Conservation (phyloP, 2,888 invertebrate species). For the Coleophora flavipennella region DNA sequence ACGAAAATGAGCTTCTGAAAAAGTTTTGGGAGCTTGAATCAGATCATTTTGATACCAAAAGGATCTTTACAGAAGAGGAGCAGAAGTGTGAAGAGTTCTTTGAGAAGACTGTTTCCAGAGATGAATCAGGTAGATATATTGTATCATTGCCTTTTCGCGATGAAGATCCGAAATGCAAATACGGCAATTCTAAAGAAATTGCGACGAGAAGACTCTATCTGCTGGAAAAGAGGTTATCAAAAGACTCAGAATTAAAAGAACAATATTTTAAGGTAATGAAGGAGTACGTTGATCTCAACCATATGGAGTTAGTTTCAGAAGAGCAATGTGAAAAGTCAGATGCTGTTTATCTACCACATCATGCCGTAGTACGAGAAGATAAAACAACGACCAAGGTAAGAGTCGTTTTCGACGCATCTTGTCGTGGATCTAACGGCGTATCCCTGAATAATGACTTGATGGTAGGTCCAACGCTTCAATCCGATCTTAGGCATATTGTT, state of each 20-base stretch:
- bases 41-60: no score
- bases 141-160: conserved; percentile 4
- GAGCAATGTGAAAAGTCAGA: conserved; percentile 4
- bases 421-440: neutral
- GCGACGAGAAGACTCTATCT: conserved; percentile 12
- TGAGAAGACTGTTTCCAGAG: no score
- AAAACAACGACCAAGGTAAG: no score
- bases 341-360: conserved; percentile 21
- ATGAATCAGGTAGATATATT: no score
- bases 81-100: no score
- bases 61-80: no score
- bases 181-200: no score
- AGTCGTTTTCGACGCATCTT: no score
- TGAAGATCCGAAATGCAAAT: conserved; percentile 4
- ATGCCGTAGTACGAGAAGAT: no score
- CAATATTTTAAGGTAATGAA: conserved; percentile 16
- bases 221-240: conserved; percentile 11
- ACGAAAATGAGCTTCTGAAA: conserved; percentile 8
- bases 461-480: neutral
- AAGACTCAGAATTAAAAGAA: conserved; percentile 10
- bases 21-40: conserved; percentile 16
- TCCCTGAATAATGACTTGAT: neutral
- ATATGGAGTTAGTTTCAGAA: conserved; percentile 11
- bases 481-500: neutral
- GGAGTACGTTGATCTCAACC: conserved; percentile 15